Conservation (phyloP, 2,113 vertebrate species). For the Ciconia stormi region DNA sequence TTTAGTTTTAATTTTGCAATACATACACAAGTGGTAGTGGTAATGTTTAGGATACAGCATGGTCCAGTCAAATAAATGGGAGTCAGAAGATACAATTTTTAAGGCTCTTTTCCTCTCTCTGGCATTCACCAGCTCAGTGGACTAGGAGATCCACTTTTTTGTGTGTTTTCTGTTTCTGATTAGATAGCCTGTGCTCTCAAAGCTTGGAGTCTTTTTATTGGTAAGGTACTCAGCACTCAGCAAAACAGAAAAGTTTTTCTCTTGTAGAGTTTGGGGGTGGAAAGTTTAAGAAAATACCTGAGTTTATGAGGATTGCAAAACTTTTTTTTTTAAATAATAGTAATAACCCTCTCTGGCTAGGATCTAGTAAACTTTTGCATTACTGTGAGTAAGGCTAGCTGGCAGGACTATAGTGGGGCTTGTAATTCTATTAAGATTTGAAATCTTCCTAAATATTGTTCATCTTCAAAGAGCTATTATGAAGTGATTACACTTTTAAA, state of each 20-base stretch:
- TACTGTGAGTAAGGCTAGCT: neutral
- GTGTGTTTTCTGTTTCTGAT: neutral
- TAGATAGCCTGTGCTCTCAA: neutral
- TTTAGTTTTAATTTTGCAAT: neutral
- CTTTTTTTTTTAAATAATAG: neutral
- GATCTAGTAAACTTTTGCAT: neutral
- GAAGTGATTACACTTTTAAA: neutral
- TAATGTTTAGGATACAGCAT: neutral
- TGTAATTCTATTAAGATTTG: neutral
- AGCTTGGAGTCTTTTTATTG: neutral
- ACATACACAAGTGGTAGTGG: rapidly evolving
- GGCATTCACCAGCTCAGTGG: neutral
- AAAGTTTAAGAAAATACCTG: neutral
- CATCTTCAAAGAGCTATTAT: neutral
- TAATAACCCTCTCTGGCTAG: neutral
- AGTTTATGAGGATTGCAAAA: neutral
- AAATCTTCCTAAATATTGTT: neutral
- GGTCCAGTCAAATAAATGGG: neutral
- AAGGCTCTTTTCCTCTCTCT: neutral
- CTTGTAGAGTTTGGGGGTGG: neutral
- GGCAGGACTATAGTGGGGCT: neutral
- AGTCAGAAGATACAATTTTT: neutral
- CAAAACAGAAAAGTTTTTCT: neutral
- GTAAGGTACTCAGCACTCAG: neutral
- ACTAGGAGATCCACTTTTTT: neutral